phyloP scores from a whole-genome alignment of 2,797 vertebrate genomes.

The Morelia viridis region DNA sequence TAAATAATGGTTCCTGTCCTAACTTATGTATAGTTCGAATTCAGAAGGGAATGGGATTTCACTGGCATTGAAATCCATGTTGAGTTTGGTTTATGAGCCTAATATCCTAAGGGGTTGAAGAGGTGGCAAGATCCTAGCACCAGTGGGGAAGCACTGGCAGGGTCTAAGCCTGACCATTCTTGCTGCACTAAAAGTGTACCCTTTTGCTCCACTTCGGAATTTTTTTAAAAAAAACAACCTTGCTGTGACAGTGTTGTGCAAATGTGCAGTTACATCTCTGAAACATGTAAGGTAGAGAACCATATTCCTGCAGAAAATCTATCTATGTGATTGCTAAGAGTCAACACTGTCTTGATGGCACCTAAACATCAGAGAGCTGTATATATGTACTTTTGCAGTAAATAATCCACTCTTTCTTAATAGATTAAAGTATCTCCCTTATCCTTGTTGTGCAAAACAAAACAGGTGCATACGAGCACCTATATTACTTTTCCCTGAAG shows the following conservation, averaged over 20 bases:
- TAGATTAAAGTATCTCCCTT: too few relatives aligned
- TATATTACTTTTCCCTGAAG: too few relatives aligned
- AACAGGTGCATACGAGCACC: too few relatives aligned
- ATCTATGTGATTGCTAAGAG: background rate
- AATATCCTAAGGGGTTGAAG: background rate
- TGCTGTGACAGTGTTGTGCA: background rate
- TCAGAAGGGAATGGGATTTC: slow-evolving; percentile 4
- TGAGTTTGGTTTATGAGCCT: background rate
- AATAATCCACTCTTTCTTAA: too few relatives aligned
- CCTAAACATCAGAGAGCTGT: too few relatives aligned
- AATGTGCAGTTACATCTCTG: background rate
- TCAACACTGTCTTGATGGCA: too few relatives aligned
- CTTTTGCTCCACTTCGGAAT: background rate
- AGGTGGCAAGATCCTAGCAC: background rate
- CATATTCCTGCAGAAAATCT: background rate
- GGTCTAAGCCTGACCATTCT: background rate
- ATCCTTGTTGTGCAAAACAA: too few relatives aligned
- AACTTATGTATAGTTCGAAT: slow-evolving; percentile 11
- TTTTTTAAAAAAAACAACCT: background rate
- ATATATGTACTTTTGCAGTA: too few relatives aligned
- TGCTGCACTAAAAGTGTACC: background rate
- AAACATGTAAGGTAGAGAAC: background rate
- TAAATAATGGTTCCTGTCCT: fast-evolving
- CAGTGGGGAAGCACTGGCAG: background rate
- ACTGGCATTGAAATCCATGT: background rate